Evolutionary conservation across 2,797 vertebrate species (phyloP).

Genomic region (Thunnus albacares): DNA sequence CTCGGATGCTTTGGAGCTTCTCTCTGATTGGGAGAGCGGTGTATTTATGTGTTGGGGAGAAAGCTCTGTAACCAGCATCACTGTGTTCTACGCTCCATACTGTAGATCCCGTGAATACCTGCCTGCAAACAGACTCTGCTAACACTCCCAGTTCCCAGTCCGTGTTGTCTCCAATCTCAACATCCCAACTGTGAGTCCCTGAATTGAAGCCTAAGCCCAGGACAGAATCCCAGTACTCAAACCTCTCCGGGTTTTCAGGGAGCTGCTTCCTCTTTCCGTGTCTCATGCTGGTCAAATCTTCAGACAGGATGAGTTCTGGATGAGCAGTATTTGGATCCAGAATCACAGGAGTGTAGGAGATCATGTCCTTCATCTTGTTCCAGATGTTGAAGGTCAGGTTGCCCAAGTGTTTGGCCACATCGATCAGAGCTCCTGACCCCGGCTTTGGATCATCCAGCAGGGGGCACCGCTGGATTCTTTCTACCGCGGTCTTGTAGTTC

Average conservation of each 20-base stretch:
- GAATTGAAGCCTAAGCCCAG: constrained; percentile 31
- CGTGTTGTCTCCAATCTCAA: constrained; percentile 24
- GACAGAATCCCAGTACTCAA: constrained; percentile 51
- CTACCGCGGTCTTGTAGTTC: too few species aligned
- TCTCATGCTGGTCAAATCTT: background rate
- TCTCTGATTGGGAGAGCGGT: background rate
- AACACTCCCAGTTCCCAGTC: constrained; percentile 51
- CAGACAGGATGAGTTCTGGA: too few species aligned
- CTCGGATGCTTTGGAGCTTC: constrained; percentile 35
- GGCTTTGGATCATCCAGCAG: too few species aligned
- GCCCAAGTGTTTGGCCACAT: too few species aligned
- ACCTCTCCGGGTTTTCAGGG: constrained; percentile 37
- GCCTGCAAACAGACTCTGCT: background rate
- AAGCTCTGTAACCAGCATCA: constrained; percentile 6
- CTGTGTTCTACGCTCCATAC: constrained; percentile 26
- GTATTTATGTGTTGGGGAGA: constrained; percentile 27
- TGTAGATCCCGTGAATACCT: constrained; percentile 14
- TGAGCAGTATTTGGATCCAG: too few species aligned
- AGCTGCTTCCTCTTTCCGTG: constrained; percentile 21
- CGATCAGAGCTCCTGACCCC: too few species aligned
- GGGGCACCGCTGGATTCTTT: too few species aligned
- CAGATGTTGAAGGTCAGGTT: too few species aligned
- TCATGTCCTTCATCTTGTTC: too few species aligned
- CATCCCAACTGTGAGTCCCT: background rate
- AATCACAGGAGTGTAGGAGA: too few species aligned